These are phyloP conservation scores for Phymatocera aterrima DNA, from an alignment of 2,888 invertebrate species.

Conservation along the genomic window DNA sequence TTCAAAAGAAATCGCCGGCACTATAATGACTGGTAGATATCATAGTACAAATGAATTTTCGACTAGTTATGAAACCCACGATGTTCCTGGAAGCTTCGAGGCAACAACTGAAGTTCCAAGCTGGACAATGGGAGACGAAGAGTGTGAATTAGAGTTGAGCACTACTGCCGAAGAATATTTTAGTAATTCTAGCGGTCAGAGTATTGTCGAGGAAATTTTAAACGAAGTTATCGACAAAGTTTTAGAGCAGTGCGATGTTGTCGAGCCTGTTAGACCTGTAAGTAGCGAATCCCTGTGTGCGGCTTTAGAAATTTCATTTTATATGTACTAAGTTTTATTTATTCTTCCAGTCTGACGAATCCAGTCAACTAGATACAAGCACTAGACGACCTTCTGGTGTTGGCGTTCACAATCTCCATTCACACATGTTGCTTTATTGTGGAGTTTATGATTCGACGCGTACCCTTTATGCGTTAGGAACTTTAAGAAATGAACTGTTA, in stretches of 20 bases:
- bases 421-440: slow-evolving; percentile 89
- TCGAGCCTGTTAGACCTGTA: slow-evolving; percentile 63
- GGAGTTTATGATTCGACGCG: slow-evolving; percentile 87
- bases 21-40: slow-evolving; percentile 70
- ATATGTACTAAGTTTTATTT: neutral
- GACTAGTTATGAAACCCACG: slow-evolving; percentile 66
- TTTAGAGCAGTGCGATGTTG: slow-evolving; percentile 64
- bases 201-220: slow-evolving; percentile 78
- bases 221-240: slow-evolving; percentile 79
- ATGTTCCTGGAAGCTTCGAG: slow-evolving; percentile 72
- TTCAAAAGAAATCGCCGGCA: slow-evolving; percentile 69
- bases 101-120: slow-evolving; percentile 74
- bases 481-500: slow-evolving; percentile 83
- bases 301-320: neutral
- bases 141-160: slow-evolving; percentile 77
- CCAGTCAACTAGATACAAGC: slow-evolving; percentile 63
- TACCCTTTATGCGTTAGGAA: slow-evolving; percentile 85
- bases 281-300: too few relatives aligned
- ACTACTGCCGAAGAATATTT: slow-evolving; percentile 84
- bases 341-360: slow-evolving; percentile 62
- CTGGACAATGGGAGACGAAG: slow-evolving; percentile 77
- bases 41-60: slow-evolving; percentile 70
- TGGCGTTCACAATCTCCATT: slow-evolving; percentile 85
- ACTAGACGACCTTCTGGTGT: slow-evolving; percentile 66
- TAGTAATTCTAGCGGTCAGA: slow-evolving; percentile 74